Evolutionary conservation across 2,113 vertebrate species (phyloP), one percentile per base, ranked within the genome.

Genomic region (Neolamprologus sp.): DNA sequence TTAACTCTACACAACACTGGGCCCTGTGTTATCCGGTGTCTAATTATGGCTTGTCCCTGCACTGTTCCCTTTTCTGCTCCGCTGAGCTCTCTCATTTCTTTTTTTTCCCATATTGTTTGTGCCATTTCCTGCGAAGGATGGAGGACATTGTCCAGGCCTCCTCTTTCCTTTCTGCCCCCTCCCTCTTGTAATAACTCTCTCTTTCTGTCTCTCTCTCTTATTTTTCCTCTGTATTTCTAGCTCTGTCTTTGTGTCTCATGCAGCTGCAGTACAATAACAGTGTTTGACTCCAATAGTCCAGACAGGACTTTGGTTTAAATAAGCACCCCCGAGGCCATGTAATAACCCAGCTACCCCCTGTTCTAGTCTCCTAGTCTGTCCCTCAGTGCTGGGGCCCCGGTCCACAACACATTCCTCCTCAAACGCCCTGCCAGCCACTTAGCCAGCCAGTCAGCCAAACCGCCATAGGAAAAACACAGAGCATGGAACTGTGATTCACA

Each of bases 401-500:
- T 93, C 80, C 92, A 94, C 55, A 94, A 89, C 89, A 89, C 95
- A 94, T 95, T 95, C 94, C 91, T 95, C 85, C 90, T 85, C 87
- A n/a, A 88, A 84, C 80, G 53, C 83, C 45, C 84, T 88, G 88
- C 90, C 91, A 93, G 87, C 83, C 79, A 30, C 89, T 88, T 80
- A 81, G 87, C 86, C 89, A 91, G 88, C 35, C 88, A 86, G 90
- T 17, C 89, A 87, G 94, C 92, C 92, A 95, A 93, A 95, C 93
- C 93, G 84, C 87, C 90, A 86, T 81, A 87, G 94, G 95, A 95
- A 95, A 96, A 95, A 95, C 92, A 91, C 94, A 93, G 93, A 94
- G 94, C 93, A 93, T 93, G 94, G 94, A 96, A 91, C 94, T 88
- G 93, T 95, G 96, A 97, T 94, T 96, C 95, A 96, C 91, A 93